Conservation (phyloP, 1,140 invertebrate species). For the Drosophila takahashii region DNA sequence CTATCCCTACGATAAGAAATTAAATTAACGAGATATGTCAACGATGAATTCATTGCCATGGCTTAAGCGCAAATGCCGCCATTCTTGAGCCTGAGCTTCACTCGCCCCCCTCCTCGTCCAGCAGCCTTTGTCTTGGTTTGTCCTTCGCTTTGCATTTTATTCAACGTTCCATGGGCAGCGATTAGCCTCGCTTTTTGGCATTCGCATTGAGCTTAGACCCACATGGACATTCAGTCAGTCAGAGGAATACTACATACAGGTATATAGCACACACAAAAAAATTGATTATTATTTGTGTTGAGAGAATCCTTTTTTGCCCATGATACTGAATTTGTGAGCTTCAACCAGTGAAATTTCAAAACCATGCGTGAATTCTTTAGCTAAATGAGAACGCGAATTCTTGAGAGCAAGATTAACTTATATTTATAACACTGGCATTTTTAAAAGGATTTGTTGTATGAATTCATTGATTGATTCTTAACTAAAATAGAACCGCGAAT, state of each 20-base stretch:
- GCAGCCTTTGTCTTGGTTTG: constrained; percentile 22
- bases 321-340: too few species aligned
- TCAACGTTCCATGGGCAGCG: constrained; percentile 64
- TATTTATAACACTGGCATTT: too few species aligned
- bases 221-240: constrained; percentile 71
- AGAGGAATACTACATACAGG: constrained; percentile 31
- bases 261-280: neutral
- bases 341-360: too few species aligned
- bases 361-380: too few species aligned
- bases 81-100: constrained; percentile 60
- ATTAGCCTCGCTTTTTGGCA: constrained; percentile 79
- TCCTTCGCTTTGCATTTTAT: constrained; percentile 68
- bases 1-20: constrained; percentile 84
- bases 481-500: too few species aligned
- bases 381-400: too few species aligned
- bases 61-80: constrained; percentile 84
- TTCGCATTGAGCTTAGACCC: constrained; percentile 61
- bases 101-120: constrained; percentile 8
- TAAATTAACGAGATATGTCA: constrained; percentile 85
- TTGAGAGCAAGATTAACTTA: too few species aligned
- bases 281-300: too few species aligned
- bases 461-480: too few species aligned
- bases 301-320: too few species aligned
- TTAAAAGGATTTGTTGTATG: too few species aligned
- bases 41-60: constrained; percentile 85